These are phyloP conservation scores for Sciurus carolinensis DNA, from an alignment of 2,797 vertebrate species.

Conservation along the genomic window DNA sequence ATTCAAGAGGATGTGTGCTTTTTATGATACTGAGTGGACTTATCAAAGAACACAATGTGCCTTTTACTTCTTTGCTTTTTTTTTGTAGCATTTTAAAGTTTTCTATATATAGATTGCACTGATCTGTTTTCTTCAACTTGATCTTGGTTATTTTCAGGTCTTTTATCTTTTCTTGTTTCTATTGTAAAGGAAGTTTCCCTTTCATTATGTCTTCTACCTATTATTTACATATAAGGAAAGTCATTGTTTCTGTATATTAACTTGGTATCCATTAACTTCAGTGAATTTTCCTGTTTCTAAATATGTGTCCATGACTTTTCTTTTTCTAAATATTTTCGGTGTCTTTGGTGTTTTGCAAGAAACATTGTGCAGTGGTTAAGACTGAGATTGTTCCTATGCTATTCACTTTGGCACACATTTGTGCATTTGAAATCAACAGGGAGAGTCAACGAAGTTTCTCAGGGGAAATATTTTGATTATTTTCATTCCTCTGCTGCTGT, in stretches of 20 bases:
- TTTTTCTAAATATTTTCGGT: neutral
- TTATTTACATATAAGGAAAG: constrained; percentile 8
- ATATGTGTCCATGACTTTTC: constrained; percentile 44
- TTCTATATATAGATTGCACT: neutral
- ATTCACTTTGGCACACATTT: neutral
- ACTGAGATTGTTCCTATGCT: neutral
- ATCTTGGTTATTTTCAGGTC: neutral
- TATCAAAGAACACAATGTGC: neutral
- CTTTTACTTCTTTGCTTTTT: constrained; percentile 36
- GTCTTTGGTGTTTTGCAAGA: neutral
- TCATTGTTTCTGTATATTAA: neutral
- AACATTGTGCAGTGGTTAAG: neutral
- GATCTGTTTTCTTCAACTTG: neutral
- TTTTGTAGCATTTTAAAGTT: constrained; percentile 45
- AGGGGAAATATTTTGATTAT: constrained; percentile 2
- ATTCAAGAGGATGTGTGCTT: constrained; percentile 53
- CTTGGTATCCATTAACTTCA: neutral
- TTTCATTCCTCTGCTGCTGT: constrained; percentile 35
- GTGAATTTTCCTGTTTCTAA: constrained; percentile 58
- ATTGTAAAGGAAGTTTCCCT: neutral
- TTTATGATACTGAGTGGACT: constrained; percentile 16
- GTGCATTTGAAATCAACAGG: neutral
- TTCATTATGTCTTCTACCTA: constrained; percentile 3
- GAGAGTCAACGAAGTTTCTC: neutral
- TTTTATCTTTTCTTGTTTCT: constrained; percentile 17